Percentiles rank a stretch among this genome's conserved stretches.
phyloP scores from a whole-genome alignment of 2,797 vertebrate genomes.

The Poeciliopsis turneri region DNA sequence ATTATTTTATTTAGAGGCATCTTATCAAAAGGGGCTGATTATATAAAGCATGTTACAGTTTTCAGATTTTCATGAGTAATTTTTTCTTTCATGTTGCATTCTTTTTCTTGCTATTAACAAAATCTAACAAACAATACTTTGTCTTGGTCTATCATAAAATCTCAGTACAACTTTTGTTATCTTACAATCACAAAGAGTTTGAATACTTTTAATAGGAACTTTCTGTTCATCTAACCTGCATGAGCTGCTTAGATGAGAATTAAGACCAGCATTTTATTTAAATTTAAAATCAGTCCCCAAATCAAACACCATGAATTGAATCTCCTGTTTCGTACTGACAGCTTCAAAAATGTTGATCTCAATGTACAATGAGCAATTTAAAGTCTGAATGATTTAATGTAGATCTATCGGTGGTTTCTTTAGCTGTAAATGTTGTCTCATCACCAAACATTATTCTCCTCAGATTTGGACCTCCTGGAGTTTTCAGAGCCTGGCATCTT shows the following conservation, averaged over 20 bases:
- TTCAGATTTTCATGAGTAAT: background rate
- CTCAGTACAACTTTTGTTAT: background rate
- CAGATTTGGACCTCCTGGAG: constrained; percentile 88
- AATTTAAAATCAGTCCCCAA: background rate
- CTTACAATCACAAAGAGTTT: background rate
- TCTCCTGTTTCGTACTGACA: background rate
- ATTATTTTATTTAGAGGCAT: background rate
- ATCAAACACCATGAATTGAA: background rate
- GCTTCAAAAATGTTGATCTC: background rate
- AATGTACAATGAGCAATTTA: background rate
- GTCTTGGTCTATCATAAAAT: background rate
- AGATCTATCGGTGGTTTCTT: background rate
- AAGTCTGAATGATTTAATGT: background rate
- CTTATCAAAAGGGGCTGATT: background rate
- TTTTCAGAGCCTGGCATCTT: constrained; percentile 89
- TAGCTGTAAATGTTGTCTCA: background rate
- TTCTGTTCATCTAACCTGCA: background rate
- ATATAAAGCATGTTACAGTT: background rate
- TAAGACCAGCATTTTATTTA: background rate
- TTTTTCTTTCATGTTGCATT: background rate
- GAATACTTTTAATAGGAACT: background rate
- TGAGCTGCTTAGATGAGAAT: background rate
- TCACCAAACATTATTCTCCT: constrained; percentile 5
- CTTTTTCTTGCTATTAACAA: background rate
- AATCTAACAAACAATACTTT: background rate